Conservation (phyloP, 2,888 invertebrate genomes). For the Leucophora obtusa region DNA sequence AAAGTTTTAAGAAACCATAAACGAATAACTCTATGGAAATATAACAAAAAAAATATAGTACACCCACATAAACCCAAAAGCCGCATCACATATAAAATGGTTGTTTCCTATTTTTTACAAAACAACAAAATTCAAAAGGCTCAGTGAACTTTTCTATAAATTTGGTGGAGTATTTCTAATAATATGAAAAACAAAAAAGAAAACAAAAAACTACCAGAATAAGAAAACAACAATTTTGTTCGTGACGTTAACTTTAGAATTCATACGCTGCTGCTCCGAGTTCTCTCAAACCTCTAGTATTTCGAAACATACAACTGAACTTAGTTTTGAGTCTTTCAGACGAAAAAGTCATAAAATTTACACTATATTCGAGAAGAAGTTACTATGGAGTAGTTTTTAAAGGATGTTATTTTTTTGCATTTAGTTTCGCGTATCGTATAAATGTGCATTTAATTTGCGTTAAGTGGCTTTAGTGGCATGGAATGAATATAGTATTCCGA, state of each 20-base stretch:
- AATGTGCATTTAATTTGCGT: constrained; percentile 65
- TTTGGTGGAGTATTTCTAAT: constrained; percentile 14
- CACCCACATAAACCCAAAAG: constrained; percentile 22
- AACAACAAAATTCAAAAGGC: constrained; percentile 47
- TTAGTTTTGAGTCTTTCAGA: constrained; percentile 28
- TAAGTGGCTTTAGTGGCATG: constrained; percentile 61
- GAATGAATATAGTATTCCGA: constrained; percentile 22
- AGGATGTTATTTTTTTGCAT: constrained; percentile 23
- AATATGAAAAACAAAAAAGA: constrained; percentile 4
- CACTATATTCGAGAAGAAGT: constrained; percentile 19
- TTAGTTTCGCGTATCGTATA: constrained; percentile 53
- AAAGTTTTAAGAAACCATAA: constrained; percentile 53
- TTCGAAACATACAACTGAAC: not conserved
- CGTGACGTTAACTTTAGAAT: constrained; percentile 53
- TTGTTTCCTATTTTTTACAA: constrained; percentile 6
- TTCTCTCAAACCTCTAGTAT: not conserved
- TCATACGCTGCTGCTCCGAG: constrained; percentile 11
- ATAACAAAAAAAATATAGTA: constrained; percentile 10
- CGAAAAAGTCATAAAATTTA: constrained; percentile 47
- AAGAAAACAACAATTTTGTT: constrained; percentile 42
- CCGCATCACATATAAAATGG: constrained; percentile 23
- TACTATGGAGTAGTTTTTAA: not conserved
- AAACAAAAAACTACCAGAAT: constrained; percentile 1
- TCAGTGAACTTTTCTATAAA: constrained; percentile 49
- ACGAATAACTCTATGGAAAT: constrained; percentile 45